Conservation (phyloP, 2,888 invertebrate species). For the Vanessa cardui region DNA sequence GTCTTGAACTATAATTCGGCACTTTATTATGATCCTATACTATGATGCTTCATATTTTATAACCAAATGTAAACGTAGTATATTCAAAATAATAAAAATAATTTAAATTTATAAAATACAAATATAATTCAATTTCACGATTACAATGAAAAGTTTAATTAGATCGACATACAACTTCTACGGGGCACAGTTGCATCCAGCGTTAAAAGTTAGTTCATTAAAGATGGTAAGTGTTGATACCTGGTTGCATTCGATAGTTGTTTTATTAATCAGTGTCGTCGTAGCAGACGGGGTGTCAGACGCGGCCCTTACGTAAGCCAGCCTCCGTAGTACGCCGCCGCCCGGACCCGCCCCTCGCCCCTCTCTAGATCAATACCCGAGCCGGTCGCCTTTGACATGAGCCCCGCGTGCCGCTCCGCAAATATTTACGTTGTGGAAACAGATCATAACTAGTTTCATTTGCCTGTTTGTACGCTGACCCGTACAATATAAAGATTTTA, state of each 20-base stretch:
- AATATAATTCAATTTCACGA: background rate
- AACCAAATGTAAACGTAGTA: too few species aligned
- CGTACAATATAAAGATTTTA: conserved; percentile 53
- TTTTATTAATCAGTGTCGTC: conserved; percentile 75
- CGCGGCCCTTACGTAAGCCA: conserved; percentile 79
- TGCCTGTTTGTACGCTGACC: conserved; percentile 56
- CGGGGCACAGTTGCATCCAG: conserved; percentile 2
- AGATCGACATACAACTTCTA: background rate
- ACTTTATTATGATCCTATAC: background rate
- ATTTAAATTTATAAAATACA: background rate
- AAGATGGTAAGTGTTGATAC: conserved; percentile 59
- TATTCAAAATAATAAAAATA: background rate
- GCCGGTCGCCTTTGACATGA: conserved; percentile 79
- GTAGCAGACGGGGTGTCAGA: conserved; percentile 76
- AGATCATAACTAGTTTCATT: conserved; percentile 79
- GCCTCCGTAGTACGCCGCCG: conserved; percentile 57
- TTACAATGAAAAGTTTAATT: background rate
- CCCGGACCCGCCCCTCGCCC: conserved; percentile 43
- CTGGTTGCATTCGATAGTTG: conserved; percentile 63
- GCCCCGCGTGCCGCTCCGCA: conserved; percentile 75
- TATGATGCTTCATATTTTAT: background rate
- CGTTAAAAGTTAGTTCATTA: conserved; percentile 58
- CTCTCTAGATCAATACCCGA: conserved; percentile 80
- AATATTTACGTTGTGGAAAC: conserved; percentile 81
- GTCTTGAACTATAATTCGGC: background rate